A percentile compares a stretch with the other conserved stretches of the same genome.
Conservation (phyloP, 1,140 invertebrate genomes). For the Chionoecetes opilio region DNA sequence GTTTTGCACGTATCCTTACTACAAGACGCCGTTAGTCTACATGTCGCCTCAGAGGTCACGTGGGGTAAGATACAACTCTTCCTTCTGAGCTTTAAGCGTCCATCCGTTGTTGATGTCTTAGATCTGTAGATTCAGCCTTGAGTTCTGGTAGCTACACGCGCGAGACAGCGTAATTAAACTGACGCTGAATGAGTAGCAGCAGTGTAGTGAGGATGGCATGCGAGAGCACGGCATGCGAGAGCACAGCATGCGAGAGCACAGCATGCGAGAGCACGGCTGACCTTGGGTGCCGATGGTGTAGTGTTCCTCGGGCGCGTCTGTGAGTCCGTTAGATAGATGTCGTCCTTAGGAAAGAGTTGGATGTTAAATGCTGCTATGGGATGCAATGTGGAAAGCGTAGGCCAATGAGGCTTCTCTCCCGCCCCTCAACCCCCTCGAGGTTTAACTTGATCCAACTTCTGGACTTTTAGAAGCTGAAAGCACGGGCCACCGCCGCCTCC, state of each 20-base stretch:
- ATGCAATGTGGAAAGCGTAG: not conserved
- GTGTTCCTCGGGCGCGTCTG: not conserved
- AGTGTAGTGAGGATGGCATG: slow-evolving; percentile 33
- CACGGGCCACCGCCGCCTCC: slow-evolving; percentile 23
- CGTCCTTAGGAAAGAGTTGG: not conserved
- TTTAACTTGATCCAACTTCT: slow-evolving; percentile 70
- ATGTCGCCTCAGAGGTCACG: slow-evolving; percentile 71
- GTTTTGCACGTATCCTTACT: slow-evolving; percentile 74
- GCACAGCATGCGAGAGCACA: no score
- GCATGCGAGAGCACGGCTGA: not conserved
- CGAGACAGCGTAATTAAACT: not conserved
- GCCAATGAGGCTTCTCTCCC: not conserved
- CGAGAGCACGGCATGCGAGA: slow-evolving; percentile 59
- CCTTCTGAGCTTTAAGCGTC: not conserved
- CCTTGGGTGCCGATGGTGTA: not conserved
- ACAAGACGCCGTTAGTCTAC: slow-evolving; percentile 74
- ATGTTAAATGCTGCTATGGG: not conserved
- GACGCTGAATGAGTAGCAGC: not conserved
- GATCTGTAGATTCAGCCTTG: not conserved
- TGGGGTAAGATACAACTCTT: slow-evolving; percentile 54
- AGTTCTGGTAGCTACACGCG: not conserved
- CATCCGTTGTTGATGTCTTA: not conserved
- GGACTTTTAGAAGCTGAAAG: slow-evolving; percentile 56
- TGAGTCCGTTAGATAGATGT: no score
- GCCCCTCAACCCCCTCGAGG: not conserved